Evolutionary conservation across 30 jellyfish, hydroid and myxozoan species (phyloP).

Genomic region (Pelagia noctiluca): DNA sequence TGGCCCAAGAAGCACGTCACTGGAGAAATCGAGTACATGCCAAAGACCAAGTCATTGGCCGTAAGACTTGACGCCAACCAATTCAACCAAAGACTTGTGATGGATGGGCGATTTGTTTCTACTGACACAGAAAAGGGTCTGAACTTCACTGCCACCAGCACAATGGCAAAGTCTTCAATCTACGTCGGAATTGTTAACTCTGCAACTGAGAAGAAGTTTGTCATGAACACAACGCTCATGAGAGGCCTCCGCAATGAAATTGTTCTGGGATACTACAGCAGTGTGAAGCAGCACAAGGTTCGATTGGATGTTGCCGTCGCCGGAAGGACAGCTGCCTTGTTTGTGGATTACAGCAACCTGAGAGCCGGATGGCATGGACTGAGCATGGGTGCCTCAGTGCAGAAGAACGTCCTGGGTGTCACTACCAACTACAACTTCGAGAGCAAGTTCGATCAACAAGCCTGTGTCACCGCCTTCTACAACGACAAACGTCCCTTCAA

Average conservation of each 20-base stretch:
- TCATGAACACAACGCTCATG: constrained; percentile 57
- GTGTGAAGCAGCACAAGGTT: constrained; percentile 37
- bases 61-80: constrained; percentile 86
- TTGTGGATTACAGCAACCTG: constrained; percentile 61
- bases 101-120: constrained; percentile 71
- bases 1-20: constrained; percentile 91
- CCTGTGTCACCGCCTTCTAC: constrained; percentile 51
- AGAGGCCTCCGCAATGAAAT: constrained; percentile 33
- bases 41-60: constrained; percentile 61
- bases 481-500: constrained; percentile 68
- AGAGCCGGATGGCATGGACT: constrained; percentile 58
- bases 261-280: constrained; percentile 47
- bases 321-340: constrained; percentile 73
- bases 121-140: constrained; percentile 77
- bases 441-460: constrained; percentile 23
- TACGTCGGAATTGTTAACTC: constrained; percentile 72
- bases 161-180: constrained; percentile 60
- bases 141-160: constrained; percentile 75
- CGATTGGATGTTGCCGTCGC: constrained; percentile 61
- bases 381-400: constrained; percentile 37
- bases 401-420: constrained; percentile 33
- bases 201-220: constrained; percentile 56
- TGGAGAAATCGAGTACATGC: constrained; percentile 84
- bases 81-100: constrained; percentile 78
- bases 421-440: constrained; percentile 47